A percentile compares a stretch with the other conserved stretches of the same genome.
phyloP scores from a whole-genome alignment of 2,888 invertebrate genomes.

The Macrophya alboannulata region DNA sequence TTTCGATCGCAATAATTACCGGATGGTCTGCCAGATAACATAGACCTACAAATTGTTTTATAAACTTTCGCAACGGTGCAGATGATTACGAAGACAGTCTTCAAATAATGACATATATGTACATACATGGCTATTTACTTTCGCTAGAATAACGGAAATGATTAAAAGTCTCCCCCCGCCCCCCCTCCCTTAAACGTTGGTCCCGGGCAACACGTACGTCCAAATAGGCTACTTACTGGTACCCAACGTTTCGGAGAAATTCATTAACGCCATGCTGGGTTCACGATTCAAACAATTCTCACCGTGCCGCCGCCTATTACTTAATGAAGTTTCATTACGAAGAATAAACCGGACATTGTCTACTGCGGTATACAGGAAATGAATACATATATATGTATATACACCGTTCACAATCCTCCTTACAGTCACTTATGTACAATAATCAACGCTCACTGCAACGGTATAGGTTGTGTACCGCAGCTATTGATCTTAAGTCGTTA shows the following conservation, averaged over 20 bases:
- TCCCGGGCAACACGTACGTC: too few relatives aligned
- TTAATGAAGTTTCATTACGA: conserved; percentile 54
- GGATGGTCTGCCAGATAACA: too few relatives aligned
- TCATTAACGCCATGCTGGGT: conserved; percentile 39
- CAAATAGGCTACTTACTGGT: conserved; percentile 19
- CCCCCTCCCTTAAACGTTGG: background rate
- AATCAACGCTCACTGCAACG: background rate
- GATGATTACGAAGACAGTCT: background rate
- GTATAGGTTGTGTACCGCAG: background rate
- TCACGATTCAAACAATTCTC: conserved; percentile 47
- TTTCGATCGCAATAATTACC: too few relatives aligned
- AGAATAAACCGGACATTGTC: conserved; percentile 55
- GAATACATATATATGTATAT: conserved; percentile 40
- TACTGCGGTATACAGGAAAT: conserved; percentile 50
- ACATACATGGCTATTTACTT: background rate
- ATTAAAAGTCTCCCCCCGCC: background rate
- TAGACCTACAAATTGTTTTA: too few relatives aligned
- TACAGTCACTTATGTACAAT: background rate
- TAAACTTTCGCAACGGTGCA: background rate
- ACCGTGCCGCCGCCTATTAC: conserved; percentile 45
- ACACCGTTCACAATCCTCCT: background rate
- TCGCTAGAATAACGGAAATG: conserved; percentile 36
- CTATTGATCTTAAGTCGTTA: conserved; percentile 39
- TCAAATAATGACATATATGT: background rate
- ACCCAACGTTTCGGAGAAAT: conserved; percentile 46